Evolutionary conservation across 2,113 vertebrate genomes (phyloP).

Genomic region (Leucosticte australis): DNA sequence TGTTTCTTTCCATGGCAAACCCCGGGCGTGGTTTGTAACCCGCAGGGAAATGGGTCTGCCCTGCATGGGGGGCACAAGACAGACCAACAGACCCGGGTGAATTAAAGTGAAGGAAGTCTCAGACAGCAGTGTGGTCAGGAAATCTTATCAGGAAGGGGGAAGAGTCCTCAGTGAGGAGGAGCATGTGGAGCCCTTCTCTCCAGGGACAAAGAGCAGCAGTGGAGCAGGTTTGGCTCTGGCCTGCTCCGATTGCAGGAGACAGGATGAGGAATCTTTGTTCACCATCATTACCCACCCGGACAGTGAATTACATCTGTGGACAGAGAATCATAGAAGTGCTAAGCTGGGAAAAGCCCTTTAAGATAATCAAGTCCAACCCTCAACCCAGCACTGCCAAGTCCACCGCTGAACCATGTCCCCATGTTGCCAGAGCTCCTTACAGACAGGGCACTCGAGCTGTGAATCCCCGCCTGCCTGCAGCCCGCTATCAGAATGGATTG

Average conservation of each 20-base stretch:
- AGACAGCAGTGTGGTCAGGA: not conserved
- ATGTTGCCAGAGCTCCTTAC: not conserved
- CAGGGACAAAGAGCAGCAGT: not conserved
- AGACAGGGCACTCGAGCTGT: not conserved
- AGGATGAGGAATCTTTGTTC: fast-evolving
- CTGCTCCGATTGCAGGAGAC: not conserved
- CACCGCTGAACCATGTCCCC: not conserved
- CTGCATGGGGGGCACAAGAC: too few species aligned
- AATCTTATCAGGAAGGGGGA: not conserved
- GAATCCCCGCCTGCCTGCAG: not conserved
- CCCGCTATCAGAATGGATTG: not conserved
- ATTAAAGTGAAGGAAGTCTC: not conserved
- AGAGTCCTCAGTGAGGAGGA: not conserved
- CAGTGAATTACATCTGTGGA: not conserved
- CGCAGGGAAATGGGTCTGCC: not conserved
- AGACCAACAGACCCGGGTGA: not conserved
- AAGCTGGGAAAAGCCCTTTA: not conserved
- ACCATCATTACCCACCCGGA: not conserved
- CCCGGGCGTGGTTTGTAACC: fast-evolving
- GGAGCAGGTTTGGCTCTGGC: not conserved
- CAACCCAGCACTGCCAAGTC: not conserved
- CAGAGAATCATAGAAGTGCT: not conserved
- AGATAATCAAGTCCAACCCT: not conserved
- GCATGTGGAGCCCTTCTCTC: not conserved
- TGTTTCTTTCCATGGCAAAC: not conserved